A percentile compares a stretch with the other conserved stretches of the same genome.
Conservation (phyloP, 2,113 vertebrate species). For the Toxotes chatareus region DNA sequence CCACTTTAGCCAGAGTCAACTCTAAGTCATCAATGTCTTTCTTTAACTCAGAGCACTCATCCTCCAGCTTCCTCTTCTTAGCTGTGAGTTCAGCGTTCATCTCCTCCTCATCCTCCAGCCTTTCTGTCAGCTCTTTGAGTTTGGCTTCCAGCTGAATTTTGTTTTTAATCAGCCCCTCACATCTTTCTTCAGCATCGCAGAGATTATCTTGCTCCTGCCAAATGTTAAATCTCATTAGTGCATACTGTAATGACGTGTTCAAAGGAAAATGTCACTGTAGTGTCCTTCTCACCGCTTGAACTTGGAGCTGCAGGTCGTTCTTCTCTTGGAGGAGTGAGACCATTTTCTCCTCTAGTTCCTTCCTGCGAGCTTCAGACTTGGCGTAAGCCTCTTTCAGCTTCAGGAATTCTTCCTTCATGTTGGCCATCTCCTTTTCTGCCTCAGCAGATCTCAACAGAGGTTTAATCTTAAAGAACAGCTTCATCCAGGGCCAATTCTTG, state of each 20-base stretch:
- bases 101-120: conserved; percentile 92
- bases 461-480: conserved; percentile 93
- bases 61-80: conserved; percentile 93
- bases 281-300: conserved; percentile 87
- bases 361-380: conserved; percentile 89
- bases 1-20: conserved; percentile 85
- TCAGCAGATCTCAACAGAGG: conserved; percentile 91
- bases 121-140: conserved; percentile 88
- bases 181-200: conserved; percentile 90
- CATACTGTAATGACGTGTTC: neutral
- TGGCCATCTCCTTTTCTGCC: conserved; percentile 89
- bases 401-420: conserved; percentile 88
- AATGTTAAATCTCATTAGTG: conserved; percentile 15
- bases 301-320: conserved; percentile 93
- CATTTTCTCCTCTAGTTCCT: conserved; percentile 95
- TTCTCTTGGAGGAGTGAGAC: conserved; percentile 93
- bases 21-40: conserved; percentile 83
- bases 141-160: conserved; percentile 93
- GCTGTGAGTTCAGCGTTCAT: conserved; percentile 91
- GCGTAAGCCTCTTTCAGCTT: conserved; percentile 89
- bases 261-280: conserved; percentile 48
- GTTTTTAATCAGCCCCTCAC: conserved; percentile 91
- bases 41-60: conserved; percentile 82
- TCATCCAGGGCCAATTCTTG: conserved; percentile 95
- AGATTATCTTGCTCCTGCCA: conserved; percentile 92